Evolutionary conservation across 2,797 vertebrate genomes (phyloP).

Genomic region (Sebastes itinus): DNA sequence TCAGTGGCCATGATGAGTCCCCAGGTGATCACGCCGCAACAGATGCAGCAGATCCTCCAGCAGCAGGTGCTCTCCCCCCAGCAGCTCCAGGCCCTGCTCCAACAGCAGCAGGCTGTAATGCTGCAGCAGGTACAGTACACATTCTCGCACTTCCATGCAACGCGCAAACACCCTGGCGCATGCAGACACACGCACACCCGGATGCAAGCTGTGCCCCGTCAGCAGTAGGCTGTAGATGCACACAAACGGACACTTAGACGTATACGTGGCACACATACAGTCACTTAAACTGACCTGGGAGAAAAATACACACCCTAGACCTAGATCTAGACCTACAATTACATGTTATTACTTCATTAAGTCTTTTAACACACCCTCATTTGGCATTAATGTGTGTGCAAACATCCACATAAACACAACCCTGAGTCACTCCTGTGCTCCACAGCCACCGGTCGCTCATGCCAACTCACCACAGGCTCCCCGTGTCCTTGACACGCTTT

Average conservation of each 20-base stretch:
- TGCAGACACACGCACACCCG: constrained; percentile 20
- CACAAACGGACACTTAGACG: background rate
- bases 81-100: constrained; percentile 98
- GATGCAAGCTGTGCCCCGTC: background rate
- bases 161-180: background rate
- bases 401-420: background rate
- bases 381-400: background rate
- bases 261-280: background rate
- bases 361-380: background rate
- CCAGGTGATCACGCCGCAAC: constrained; percentile 99
- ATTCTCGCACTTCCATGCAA: background rate
- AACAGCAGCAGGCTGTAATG: constrained; percentile 99
- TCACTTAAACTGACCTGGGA: no score
- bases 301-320: background rate
- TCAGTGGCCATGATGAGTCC: constrained; percentile 99
- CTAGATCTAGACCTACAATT: background rate
- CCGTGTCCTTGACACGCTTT: constrained; percentile 78
- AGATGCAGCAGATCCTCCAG: constrained; percentile 99
- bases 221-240: background rate
- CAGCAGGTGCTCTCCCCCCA: constrained; percentile 99
- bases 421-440: constrained; percentile 40
- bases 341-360: background rate
- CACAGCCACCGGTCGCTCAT: constrained; percentile 17
- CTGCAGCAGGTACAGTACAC: constrained; percentile 94
- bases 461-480: constrained; percentile 46